These are phyloP conservation scores for Rhinolophus ferrumequinum DNA, from an alignment of 2,113 vertebrate genomes.

Conservation along the genomic window DNA sequence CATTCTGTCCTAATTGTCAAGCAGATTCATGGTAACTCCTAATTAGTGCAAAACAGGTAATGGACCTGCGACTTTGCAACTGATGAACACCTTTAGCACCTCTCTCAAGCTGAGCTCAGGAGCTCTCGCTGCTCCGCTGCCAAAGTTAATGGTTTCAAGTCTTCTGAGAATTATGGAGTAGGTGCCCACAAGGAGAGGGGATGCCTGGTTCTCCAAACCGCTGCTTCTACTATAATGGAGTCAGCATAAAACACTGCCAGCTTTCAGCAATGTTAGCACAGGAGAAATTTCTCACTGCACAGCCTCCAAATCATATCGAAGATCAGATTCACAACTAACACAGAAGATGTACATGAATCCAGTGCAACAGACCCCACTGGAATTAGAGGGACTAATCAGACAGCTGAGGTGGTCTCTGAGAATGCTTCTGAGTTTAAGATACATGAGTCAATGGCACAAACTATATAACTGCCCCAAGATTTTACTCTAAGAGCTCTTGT, in stretches of 20 bases:
- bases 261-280: background rate
- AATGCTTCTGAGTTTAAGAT: background rate
- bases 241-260: background rate
- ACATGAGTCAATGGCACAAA: background rate
- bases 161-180: constrained; percentile 53
- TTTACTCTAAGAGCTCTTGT: background rate
- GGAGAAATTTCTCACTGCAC: background rate
- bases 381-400: background rate
- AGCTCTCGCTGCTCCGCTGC: constrained; percentile 57
- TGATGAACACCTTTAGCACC: constrained; percentile 37
- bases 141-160: constrained; percentile 73
- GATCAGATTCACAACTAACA: background rate
- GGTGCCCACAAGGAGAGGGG: background rate
- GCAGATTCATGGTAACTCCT: constrained; percentile 79
- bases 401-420: background rate
- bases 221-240: background rate
- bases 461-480: background rate
- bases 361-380: background rate
- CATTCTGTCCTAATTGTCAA: constrained; percentile 81
- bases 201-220: background rate
- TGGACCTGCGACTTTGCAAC: constrained; percentile 49
- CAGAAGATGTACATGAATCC: background rate
- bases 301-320: background rate
- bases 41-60: constrained; percentile 80
- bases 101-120: constrained; percentile 36